A percentile compares a stretch with the other conserved stretches of the same genome.
Evolutionary conservation across 2,797 vertebrate genomes (phyloP).

Genomic region (Antrozous pallidus): DNA sequence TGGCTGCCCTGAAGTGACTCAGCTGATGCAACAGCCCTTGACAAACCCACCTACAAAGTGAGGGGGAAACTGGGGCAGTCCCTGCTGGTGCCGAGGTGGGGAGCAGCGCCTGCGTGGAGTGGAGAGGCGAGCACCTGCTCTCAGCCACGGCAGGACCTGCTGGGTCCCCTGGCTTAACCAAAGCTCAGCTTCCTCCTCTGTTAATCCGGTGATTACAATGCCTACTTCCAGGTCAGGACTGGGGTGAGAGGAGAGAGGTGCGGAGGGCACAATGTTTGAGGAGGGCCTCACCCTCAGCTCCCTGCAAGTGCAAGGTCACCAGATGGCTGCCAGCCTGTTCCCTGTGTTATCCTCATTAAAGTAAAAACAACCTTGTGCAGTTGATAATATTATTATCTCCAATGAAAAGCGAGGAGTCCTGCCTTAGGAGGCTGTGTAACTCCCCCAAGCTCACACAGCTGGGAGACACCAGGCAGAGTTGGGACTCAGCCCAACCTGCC

Average conservation of each 20-base stretch:
- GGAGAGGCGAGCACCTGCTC: background rate
- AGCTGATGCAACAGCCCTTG: background rate
- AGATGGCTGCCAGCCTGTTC: background rate
- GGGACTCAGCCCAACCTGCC: background rate
- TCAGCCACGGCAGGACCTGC: no score
- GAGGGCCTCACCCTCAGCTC: background rate
- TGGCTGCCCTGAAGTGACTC: background rate
- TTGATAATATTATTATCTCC: background rate
- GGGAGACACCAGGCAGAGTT: background rate
- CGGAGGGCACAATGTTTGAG: background rate
- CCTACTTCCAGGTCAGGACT: background rate
- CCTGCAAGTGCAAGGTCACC: no score
- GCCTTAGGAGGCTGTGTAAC: background rate
- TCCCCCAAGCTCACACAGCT: background rate
- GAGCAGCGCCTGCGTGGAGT: rapidly evolving
- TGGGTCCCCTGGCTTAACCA: background rate
- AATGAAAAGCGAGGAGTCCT: background rate
- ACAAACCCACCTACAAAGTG: background rate
- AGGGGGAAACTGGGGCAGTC: background rate
- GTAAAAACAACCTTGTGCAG: background rate
- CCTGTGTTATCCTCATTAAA: background rate
- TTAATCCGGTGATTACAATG: no score
- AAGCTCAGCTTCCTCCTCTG: background rate
- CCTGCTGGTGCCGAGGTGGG: background rate
- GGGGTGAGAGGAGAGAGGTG: background rate